Evolutionary conservation across 2,797 vertebrate species (phyloP).

Genomic region (Enteromius treurensis): DNA sequence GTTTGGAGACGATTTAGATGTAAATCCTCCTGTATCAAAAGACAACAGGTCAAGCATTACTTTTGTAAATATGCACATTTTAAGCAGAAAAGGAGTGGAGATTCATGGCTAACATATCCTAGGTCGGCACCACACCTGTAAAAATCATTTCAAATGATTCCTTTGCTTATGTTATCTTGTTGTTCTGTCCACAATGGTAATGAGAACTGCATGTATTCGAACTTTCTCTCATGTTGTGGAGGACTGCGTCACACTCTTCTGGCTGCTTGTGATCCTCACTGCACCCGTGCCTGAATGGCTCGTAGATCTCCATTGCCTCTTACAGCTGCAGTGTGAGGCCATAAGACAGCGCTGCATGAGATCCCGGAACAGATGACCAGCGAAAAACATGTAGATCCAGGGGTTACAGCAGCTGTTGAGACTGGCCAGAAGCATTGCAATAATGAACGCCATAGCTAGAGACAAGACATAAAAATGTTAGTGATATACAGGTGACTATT

Average conservation of each 20-base stretch:
- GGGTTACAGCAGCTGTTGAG: constrained; percentile 99
- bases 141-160: neutral
- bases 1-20: neutral
- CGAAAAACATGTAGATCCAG: constrained; percentile 99
- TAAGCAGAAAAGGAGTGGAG: neutral
- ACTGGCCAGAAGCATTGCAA: constrained; percentile 93
- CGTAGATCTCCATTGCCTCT: constrained; percentile 76
- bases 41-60: neutral
- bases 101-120: neutral
- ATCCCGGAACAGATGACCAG: constrained; percentile 91
- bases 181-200: neutral
- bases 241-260: constrained; percentile 82
- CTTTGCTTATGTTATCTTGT: neutral
- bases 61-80: neutral
- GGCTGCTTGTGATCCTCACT: constrained; percentile 82
- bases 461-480: constrained; percentile 19
- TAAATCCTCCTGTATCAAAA: neutral
- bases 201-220: neutral
- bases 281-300: constrained; percentile 81
- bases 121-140: neutral
- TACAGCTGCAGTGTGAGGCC: constrained; percentile 72
- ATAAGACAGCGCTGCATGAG: constrained; percentile 73
- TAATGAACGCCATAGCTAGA: constrained; percentile 90
- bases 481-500: neutral
- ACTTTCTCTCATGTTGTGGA: constrained; percentile 55